phyloP scores from a whole-genome alignment of 2,113 vertebrate genomes.

The Platysternon megacephalum region DNA sequence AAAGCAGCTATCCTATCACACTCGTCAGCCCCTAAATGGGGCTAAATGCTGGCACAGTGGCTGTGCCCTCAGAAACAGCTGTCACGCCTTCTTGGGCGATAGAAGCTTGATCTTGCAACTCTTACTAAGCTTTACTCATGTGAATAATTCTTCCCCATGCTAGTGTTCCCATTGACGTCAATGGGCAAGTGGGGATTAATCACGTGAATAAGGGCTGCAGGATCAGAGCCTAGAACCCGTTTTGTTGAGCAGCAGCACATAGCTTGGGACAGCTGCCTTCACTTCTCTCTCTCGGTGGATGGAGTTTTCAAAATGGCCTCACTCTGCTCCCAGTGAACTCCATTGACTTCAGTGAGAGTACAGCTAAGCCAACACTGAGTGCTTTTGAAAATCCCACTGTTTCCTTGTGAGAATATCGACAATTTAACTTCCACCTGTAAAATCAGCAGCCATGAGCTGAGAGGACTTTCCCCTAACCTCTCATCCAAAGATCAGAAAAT shows the following conservation, averaged over 20 bases:
- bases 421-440: no score
- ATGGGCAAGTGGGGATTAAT: background rate
- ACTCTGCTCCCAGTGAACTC: background rate
- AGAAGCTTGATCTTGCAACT: no score
- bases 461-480: background rate
- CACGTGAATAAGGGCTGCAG: background rate
- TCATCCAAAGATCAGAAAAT: background rate
- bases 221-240: background rate
- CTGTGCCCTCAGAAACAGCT: no score
- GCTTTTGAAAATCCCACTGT: no score
- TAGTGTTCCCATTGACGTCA: no score
- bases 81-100: no score
- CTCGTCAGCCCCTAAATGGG: background rate
- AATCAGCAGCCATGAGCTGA: background rate
- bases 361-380: background rate
- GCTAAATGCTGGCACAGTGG: no score
- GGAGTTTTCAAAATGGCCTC: background rate
- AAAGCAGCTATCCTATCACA: fast-evolving
- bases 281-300: background rate
- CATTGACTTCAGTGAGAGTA: background rate
- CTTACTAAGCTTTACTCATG: no score
- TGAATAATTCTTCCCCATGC: no score
- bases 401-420: no score
- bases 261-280: background rate
- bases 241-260: background rate